Evolutionary conservation across 2,113 vertebrate species (phyloP).

Genomic region (Etia nguti): DNA sequence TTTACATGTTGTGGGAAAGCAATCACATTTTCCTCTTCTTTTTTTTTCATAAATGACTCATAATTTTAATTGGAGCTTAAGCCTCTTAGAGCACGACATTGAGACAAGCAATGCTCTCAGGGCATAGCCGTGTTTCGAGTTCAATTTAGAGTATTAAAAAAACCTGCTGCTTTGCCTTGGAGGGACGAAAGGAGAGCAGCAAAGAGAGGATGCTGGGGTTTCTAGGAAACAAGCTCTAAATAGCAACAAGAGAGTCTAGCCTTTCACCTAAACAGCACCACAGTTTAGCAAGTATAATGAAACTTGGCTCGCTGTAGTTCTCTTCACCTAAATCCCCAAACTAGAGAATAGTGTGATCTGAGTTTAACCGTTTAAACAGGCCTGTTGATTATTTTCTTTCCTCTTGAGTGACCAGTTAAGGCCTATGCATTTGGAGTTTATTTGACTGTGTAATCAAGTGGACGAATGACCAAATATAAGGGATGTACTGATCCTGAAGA

Average conservation of each 20-base stretch:
- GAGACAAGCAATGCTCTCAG: neutral
- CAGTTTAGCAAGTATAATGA: neutral
- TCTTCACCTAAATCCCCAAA: neutral
- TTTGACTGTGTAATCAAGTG: neutral
- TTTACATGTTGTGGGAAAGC: neutral
- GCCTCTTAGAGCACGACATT: neutral
- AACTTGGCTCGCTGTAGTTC: neutral
- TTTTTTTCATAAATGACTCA: neutral
- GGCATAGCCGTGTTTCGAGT: slow-evolving; percentile 3
- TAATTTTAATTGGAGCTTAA: slow-evolving; percentile 14
- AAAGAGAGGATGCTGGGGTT: slow-evolving; percentile 29
- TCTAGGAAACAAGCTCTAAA: slow-evolving; percentile 49
- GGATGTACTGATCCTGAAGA: neutral
- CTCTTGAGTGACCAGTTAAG: neutral
- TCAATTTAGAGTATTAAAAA: slow-evolving; percentile 40
- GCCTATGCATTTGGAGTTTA: neutral
- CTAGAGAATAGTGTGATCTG: neutral
- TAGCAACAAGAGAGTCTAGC: slow-evolving; percentile 38
- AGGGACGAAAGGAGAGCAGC: neutral
- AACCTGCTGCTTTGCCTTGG: neutral
- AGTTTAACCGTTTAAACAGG: neutral
- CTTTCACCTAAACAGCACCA: slow-evolving; percentile 8
- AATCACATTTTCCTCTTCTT: neutral
- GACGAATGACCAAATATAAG: neutral
- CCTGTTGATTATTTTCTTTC: neutral